Conservation (phyloP, 1,140 invertebrate species). For the Nautilus pompilius region DNA sequence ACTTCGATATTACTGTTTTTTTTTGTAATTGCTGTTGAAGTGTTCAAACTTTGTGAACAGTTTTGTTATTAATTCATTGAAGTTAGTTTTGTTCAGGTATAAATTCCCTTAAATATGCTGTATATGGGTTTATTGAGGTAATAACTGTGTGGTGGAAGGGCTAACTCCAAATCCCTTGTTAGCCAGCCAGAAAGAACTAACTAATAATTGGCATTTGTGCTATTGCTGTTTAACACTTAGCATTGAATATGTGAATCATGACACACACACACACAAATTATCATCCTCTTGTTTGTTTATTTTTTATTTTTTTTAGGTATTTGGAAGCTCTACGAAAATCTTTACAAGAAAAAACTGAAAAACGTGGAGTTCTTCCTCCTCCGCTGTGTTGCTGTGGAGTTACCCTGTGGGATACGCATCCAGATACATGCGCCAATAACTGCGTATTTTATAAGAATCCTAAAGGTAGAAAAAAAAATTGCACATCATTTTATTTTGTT, state of each 20-base stretch:
- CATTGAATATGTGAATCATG: neutral
- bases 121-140: no score
- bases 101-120: no score
- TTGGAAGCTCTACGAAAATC: constrained; percentile 41
- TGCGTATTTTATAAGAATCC: constrained; percentile 53
- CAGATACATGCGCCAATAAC: constrained; percentile 53
- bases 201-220: neutral
- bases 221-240: neutral
- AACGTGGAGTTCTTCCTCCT: constrained; percentile 35
- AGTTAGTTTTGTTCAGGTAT: no score
- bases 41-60: no score
- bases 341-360: constrained; percentile 37
- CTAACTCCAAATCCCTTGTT: no score
- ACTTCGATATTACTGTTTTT: no score
- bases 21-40: no score
- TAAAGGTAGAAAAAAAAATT: constrained; percentile 38
- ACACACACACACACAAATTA: no score
- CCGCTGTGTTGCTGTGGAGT: constrained; percentile 48
- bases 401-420: constrained; percentile 49
- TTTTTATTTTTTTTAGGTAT: constrained; percentile 32
- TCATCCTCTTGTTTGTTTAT: no score
- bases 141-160: no score
- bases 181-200: neutral
- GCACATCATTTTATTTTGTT: no score
- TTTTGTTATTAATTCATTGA: no score